Evolutionary conservation across 1,140 invertebrate species (phyloP).

Genomic region (Apis cerana): DNA sequence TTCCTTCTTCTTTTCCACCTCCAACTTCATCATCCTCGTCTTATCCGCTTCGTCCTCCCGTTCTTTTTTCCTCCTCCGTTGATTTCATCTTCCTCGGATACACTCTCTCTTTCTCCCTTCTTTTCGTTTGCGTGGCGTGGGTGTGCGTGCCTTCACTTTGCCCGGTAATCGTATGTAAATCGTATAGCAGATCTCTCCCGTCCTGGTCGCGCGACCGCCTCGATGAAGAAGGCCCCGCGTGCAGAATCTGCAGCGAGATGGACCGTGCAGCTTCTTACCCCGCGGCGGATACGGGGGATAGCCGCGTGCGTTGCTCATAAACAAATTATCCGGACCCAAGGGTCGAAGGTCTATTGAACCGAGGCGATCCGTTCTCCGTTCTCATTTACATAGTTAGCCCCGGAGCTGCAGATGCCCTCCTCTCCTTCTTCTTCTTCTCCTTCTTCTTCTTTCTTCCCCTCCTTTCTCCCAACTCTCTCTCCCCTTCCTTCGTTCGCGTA

Average conservation of each 20-base stretch:
- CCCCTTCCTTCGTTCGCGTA: no score
- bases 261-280: conserved; percentile 71
- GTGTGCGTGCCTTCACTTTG: conserved; percentile 78
- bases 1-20: conserved; percentile 37
- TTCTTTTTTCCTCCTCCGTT: conserved; percentile 22
- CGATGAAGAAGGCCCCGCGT: conserved; percentile 63
- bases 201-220: conserved; percentile 74
- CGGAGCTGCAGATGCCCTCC: conserved; percentile 70
- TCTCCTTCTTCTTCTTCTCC: conserved; percentile 26
- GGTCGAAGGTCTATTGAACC: conserved; percentile 82
- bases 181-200: conserved; percentile 74
- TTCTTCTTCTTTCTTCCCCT: not conserved
- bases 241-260: conserved; percentile 71
- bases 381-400: conserved; percentile 80
- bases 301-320: conserved; percentile 80
- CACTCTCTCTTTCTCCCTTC: conserved; percentile 47
- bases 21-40: conserved; percentile 11
- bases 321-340: conserved; percentile 81
- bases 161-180: conserved; percentile 81
- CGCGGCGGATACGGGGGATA: conserved; percentile 72
- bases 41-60: not conserved
- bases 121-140: conserved; percentile 74
- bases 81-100: conserved; percentile 1
- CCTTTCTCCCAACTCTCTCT: conserved; percentile 12
- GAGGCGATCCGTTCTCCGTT: conserved; percentile 76